Evolutionary conservation across 2,888 invertebrate species (phyloP), one percentile per base, ranked within the genome.

Genomic region (Cerastoderma edule): DNA sequence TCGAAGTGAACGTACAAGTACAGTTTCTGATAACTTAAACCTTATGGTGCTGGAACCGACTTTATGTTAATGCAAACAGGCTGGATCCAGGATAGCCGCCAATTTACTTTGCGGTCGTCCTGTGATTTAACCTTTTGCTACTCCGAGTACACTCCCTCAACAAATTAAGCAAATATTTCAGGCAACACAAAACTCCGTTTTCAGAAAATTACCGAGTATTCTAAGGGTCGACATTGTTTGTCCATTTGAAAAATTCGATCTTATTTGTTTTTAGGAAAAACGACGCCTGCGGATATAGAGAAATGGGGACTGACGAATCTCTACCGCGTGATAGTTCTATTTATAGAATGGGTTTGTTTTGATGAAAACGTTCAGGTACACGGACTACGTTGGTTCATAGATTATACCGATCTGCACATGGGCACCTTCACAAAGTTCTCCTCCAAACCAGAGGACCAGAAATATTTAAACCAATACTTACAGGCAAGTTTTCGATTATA

Each of bases 81-180:
- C n/a, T n/a, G n/a, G n/a, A n/a, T n/a, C n/a, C n/a, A n/a, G n/a
- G n/a, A n/a, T n/a, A 46, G 10, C 8, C 39, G 8, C 8, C 39
- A 16, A 39, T 39, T 39, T 39, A 8, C 8, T 60, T 70, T 85
- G 46, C 68, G 86, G 39, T 79, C 75, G 1, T 53, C 50, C 46
- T n/a, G 32, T 44, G 66, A 27, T 32, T n/a, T 44, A 32, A 5
- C 32, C 46, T 10, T 46, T 46, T 19, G 33, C 32, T 2, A 19
- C 32, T 16, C 19, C 22, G 10, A 50, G 46, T 22, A 28, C 48
- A 16, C 28, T 16, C 16, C 16, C 16, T 39, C 39, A 8, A 39
- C 16, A 16, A 10, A 39, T 39, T 39, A 39, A 10, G 16, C 39
- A 16, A 39, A 39, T 16, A 8, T 8, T 10, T 16, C 39, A 39